Evolutionary conservation across 1,140 invertebrate species (phyloP), one percentile per base, ranked within the genome.

Genomic region (Drosophila carrolli): DNA sequence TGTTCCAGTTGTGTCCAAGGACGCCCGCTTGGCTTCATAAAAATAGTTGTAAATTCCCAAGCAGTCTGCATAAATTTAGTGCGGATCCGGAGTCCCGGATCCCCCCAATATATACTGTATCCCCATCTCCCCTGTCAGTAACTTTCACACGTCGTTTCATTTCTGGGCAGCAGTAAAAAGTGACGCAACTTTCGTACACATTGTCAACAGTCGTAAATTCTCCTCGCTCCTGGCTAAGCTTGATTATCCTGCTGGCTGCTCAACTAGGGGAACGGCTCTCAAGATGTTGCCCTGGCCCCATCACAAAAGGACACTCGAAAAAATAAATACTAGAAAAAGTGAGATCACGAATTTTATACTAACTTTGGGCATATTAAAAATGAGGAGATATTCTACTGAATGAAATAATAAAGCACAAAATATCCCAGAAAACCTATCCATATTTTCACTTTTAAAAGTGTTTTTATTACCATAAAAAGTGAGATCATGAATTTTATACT

Each of bases 1-100:
- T 78, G 60, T 46, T 68, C n/a, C 37, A 67, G 55, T 41, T 65
- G 35, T 44, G 73, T 59, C 56, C 55, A 56, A 51, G 63, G 82
- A 67, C 79, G 37, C 46, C 54, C 50, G 73, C 72, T 86, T 88
- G 78, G 75, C 82, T 88, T 88, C 70, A 88, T 86, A 86, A 86
- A 86, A 86, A 88, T 88, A 82, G 82, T 86, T 86, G 82, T 86
- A 82, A 88, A 78, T 88, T 77, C 76, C 59, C 61, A 72, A 81
- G 59, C 71, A 38, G 81, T 81, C 66, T 86, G 83, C 82, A 86
- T 86, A 82, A 86, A 86, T 82, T 82, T 75, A 57, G 46, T n/a
- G 51, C 38, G 50, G n/a, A 51, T 63, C 59, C 38, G 41, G 6
- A 37, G n/a, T 32, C 8, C 14, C 19, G 43, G 4, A 43, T 13